Base-by-base conservation (phyloP, 30 jellyfish, hydroid and myxozoan species). In the Sanderia malayensis region DNA sequence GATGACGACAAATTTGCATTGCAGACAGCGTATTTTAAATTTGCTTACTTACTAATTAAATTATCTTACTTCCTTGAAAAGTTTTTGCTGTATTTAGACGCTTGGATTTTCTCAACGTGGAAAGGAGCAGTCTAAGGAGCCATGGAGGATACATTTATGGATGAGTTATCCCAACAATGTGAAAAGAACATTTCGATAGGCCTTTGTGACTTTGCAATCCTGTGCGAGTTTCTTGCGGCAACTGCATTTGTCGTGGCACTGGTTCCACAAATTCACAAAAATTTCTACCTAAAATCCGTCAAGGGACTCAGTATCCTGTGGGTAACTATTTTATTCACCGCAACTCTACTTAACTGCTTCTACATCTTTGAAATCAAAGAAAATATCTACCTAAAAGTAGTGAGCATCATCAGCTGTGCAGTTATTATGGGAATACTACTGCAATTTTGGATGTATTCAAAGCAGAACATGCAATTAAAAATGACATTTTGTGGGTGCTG, bases 391-490 rank as follows among this genome's bases (percentile, higher is more conserved):
- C 28, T 74, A 67, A 74, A 61, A 65, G 60, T 74, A 4, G 44
- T 61, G 9, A 15, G 77, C 1, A 15, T 60, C 4, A 25, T 74
- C 2, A 31, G 28, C 71, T 34, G 86, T 63, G 58, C 34, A 24
- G 31, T 61, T 0, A 44, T 73, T 10, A 34, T 44, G 18, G 65
- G 73, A 21, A 4, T 74, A 19, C 86, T 74, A 15, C 28, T 37
- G 44, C 86, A 74, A 69, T 59, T 74, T n/a, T 74, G 86, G 86
- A 58, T 74, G 70, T 74, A 74, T 49, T 74, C 86, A 1, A 74
- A 74, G 47, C 60, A 74, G 46, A 61, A 74, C 46, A 31, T 74
- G 34, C 45, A 61, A 4, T 74, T 74, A 23, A 74, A 74, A 46
- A 61, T 59, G 62, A 58, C 86, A 0, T 61, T 74, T 33, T 44